Evolutionary conservation across 37 sponge, comb jelly and placozoan genomes (phyloP).

Genomic region (Petrosia ficiformis): DNA sequence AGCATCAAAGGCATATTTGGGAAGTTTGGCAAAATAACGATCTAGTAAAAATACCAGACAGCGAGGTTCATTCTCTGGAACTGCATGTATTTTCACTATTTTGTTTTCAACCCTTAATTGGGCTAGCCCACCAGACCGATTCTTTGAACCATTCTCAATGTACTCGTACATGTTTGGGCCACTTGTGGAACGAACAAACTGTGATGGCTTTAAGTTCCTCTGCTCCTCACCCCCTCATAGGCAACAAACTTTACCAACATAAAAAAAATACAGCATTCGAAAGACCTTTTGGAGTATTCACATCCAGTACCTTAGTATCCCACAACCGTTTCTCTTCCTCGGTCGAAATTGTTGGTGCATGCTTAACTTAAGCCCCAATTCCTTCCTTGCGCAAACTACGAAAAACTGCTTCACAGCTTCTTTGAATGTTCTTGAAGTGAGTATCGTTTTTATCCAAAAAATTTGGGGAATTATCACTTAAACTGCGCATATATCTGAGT

Average conservation of each 20-base stretch:
- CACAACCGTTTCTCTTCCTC: conserved; percentile 38
- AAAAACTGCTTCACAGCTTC: neutral
- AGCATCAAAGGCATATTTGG: conserved; percentile 3
- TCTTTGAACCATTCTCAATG: conserved; percentile 41
- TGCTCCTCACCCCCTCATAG: conserved; percentile 22
- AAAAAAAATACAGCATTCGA: conserved; percentile 7
- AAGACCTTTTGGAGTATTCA: neutral
- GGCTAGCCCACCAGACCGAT: conserved; percentile 18
- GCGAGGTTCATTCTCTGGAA: conserved; percentile 6
- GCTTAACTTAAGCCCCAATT: conserved; percentile 3
- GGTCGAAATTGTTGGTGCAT: conserved; percentile 1
- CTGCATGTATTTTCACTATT: conserved; percentile 8
- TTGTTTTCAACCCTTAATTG: conserved; percentile 31
- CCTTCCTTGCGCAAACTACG: conserved; percentile 16
- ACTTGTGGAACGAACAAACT: neutral
- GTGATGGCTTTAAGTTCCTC: conserved; percentile 4
- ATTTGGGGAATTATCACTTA: neutral
- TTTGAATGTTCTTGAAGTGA: neutral
- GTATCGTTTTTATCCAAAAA: neutral
- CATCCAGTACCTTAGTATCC: conserved; percentile 12
- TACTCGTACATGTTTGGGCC: neutral
- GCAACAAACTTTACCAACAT: conserved; percentile 24
- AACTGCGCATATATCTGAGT: conserved; percentile 4
- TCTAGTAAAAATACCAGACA: conserved; percentile 14
- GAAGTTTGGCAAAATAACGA: neutral